phyloP scores from a whole-genome alignment of 2,113 vertebrate genomes.

The Ibidorhyncha struthersii region DNA sequence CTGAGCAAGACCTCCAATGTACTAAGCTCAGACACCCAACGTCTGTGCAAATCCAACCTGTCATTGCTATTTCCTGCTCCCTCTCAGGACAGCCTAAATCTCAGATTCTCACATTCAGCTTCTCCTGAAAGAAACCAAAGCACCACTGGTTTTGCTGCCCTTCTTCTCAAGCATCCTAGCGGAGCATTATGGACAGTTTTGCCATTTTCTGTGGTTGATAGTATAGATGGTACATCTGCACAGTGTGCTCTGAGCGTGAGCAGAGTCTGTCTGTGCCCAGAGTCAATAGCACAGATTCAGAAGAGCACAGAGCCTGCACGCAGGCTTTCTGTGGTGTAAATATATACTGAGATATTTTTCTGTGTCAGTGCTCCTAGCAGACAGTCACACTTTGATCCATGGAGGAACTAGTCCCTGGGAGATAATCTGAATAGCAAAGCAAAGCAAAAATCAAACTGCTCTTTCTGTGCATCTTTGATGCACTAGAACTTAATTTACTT shows the following conservation, averaged over 20 bases:
- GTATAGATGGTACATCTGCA: not conserved
- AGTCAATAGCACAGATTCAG: not conserved
- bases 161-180: not conserved
- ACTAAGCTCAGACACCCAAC: not conserved
- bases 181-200: not conserved
- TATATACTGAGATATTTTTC: not conserved
- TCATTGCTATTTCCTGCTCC: not conserved
- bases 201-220: not conserved
- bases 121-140: not conserved
- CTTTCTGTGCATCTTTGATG: constrained; percentile 38
- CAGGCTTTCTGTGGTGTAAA: not conserved
- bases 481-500: constrained; percentile 38
- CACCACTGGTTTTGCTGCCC: not conserved
- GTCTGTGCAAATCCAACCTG: not conserved
- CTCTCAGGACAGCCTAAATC: not conserved
- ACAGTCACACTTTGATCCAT: constrained; percentile 27
- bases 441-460: constrained; percentile 27
- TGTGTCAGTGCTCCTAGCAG: constrained; percentile 13
- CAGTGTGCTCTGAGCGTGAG: not conserved
- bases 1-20: not conserved
- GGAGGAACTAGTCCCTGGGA: constrained; percentile 2
- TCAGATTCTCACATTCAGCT: not conserved
- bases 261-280: not conserved
- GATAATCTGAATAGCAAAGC: constrained; percentile 55
- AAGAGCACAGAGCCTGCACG: not conserved